Conservation (phyloP, 2,797 vertebrate species). For the Sitta carolinensis region DNA sequence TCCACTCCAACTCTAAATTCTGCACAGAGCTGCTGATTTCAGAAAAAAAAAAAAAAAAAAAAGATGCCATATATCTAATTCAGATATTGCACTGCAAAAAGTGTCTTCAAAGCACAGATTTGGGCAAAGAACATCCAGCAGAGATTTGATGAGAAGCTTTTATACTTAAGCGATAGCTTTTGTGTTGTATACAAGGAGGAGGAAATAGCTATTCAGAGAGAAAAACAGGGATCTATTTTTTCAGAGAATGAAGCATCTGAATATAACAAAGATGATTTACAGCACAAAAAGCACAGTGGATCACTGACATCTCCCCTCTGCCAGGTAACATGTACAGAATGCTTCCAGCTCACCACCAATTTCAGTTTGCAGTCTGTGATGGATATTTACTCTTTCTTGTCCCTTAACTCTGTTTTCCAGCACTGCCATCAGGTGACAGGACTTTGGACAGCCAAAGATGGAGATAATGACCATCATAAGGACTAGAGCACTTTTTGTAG, state of each 20-base stretch:
- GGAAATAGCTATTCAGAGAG: slow-evolving; percentile 20
- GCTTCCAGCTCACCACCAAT: neutral
- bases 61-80: neutral
- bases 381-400: neutral
- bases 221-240: slow-evolving; percentile 27
- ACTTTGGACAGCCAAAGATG: neutral
- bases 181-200: slow-evolving; percentile 1
- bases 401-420: neutral
- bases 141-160: slow-evolving; percentile 50
- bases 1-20: neutral
- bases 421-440: neutral
- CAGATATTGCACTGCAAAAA: neutral
- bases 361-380: neutral
- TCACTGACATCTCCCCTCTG: neutral
- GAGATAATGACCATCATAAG: neutral
- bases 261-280: neutral
- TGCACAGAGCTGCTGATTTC: neutral
- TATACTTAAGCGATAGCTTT: neutral
- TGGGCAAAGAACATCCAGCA: neutral
- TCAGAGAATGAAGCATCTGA: neutral
- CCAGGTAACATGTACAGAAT: neutral
- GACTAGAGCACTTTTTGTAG: neutral
- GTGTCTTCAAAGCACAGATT: slow-evolving; percentile 1
- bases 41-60: neutral
- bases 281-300: neutral